Percentiles rank a stretch among this genome's conserved stretches.
phyloP scores from a whole-genome alignment of 2,113 vertebrate genomes.

The Leptosomus discolor region DNA sequence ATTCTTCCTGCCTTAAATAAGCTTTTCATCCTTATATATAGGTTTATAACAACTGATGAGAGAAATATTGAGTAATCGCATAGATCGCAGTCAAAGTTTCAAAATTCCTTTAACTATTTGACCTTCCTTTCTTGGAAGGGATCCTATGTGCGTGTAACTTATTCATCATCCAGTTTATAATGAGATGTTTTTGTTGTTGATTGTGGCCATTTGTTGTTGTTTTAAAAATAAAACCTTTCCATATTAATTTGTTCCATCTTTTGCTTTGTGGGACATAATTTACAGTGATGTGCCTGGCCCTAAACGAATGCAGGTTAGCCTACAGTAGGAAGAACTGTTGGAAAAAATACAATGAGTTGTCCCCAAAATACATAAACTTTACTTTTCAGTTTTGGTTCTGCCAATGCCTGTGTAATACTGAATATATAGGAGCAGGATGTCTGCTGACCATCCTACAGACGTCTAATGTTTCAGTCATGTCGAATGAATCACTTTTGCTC shows the following conservation, averaged over 20 bases:
- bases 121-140: conserved; percentile 14
- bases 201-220: background rate
- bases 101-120: conserved; percentile 18
- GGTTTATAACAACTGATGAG: conserved; percentile 33
- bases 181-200: conserved; percentile 3
- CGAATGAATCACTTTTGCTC: background rate
- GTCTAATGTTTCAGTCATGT: background rate
- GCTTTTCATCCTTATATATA: conserved; percentile 37
- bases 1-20: conserved; percentile 46
- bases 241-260: conserved; percentile 12
- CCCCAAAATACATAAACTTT: conserved; percentile 20
- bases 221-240: conserved; percentile 30
- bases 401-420: background rate
- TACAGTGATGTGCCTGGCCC: background rate
- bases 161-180: conserved; percentile 14
- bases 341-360: background rate
- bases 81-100: background rate
- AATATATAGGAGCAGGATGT: background rate
- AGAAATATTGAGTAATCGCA: conserved; percentile 48
- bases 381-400: background rate
- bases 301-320: conserved; percentile 18
- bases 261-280: conserved; percentile 13
- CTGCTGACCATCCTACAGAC: conserved; percentile 2
- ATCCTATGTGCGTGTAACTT: background rate
- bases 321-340: conserved; percentile 32